These are phyloP conservation scores for Pammene aurita DNA, from an alignment of 2,888 invertebrate species.

Conservation along the genomic window DNA sequence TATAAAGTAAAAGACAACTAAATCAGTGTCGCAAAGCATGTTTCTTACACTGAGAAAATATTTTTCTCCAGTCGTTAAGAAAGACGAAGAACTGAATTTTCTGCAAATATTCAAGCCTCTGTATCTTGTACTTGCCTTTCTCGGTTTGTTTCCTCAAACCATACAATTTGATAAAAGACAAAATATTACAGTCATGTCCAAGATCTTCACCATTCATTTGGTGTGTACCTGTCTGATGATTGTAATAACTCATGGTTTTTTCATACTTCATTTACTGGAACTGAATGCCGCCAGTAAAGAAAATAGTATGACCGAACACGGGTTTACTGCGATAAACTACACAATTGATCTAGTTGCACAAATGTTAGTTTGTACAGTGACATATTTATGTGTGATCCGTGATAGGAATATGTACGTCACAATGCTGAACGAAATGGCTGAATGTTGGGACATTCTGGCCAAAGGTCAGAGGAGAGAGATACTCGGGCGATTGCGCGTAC, in stretches of 20 bases:
- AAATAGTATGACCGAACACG: slow-evolving; percentile 16
- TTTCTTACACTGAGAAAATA: slow-evolving; percentile 10
- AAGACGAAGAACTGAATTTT: slow-evolving; percentile 7
- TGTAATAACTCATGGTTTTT: slow-evolving; percentile 8
- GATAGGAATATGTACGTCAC: slow-evolving; percentile 20
- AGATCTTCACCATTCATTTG: slow-evolving; percentile 17
- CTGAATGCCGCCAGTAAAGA: slow-evolving; percentile 1
- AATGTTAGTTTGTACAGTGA: background rate
- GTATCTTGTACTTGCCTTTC: slow-evolving; percentile 27
- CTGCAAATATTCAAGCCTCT: slow-evolving; percentile 34
- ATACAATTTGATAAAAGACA: slow-evolving; percentile 26
- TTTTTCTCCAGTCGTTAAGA: slow-evolving; percentile 5
- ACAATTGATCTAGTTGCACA: slow-evolving; percentile 18
- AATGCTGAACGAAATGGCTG: slow-evolving; percentile 1
- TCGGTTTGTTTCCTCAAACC: slow-evolving; percentile 38
- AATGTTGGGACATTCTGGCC: background rate
- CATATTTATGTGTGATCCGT: slow-evolving; percentile 22
- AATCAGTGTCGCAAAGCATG: too few relatives aligned
- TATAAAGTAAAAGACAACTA: too few relatives aligned
- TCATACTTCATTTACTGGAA: slow-evolving; percentile 8
- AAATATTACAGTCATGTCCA: background rate
- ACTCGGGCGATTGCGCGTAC: background rate
- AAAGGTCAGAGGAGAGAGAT: background rate
- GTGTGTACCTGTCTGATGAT: slow-evolving; percentile 3
- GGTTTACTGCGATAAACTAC: slow-evolving; percentile 26